Conservation (phyloP, 2,888 invertebrate species). For the Pocota personata region DNA sequence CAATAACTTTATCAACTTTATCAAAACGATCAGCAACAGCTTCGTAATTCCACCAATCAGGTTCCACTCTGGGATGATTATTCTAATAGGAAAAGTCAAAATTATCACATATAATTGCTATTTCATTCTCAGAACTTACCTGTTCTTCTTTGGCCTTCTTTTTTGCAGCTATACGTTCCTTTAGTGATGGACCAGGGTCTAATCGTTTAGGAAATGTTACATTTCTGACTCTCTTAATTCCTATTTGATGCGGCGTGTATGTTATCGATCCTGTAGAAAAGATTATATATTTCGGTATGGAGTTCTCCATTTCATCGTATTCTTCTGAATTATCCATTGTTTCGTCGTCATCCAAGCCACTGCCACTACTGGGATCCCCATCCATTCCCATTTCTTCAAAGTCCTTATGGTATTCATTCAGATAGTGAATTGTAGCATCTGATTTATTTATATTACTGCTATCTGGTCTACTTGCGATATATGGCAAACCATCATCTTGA, state of each 20-base stretch:
- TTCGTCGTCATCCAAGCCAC: slow-evolving; percentile 74
- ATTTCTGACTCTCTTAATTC: slow-evolving; percentile 89
- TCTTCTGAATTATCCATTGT: slow-evolving; percentile 82
- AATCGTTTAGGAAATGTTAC: slow-evolving; percentile 87
- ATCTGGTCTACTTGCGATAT: slow-evolving; percentile 58
- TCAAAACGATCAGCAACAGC: slow-evolving; percentile 88
- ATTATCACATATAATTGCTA: not conserved
- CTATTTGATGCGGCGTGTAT: slow-evolving; percentile 93
- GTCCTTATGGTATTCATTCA: slow-evolving; percentile 85
- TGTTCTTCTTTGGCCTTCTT: slow-evolving; percentile 84
- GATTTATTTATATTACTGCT: slow-evolving; percentile 43
- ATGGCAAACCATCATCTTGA: slow-evolving; percentile 74
- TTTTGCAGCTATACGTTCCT: slow-evolving; percentile 86
- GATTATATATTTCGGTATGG: slow-evolving; percentile 86
- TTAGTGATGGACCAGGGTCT: slow-evolving; percentile 87
- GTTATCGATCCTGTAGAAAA: slow-evolving; percentile 93
- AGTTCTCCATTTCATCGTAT: slow-evolving; percentile 86
- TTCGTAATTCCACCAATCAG: slow-evolving; percentile 88
- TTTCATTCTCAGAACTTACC: slow-evolving; percentile 32
- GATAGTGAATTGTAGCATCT: slow-evolving; percentile 84
- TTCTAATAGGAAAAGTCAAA: slow-evolving; percentile 65
- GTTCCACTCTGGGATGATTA: slow-evolving; percentile 84
- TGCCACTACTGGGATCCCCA: slow-evolving; percentile 53
- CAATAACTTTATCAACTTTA: slow-evolving; percentile 90
- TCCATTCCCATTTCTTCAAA: slow-evolving; percentile 75